Base-by-base conservation (phyloP, 2,888 invertebrate genomes). In the Synergus laeviventris region DNA sequence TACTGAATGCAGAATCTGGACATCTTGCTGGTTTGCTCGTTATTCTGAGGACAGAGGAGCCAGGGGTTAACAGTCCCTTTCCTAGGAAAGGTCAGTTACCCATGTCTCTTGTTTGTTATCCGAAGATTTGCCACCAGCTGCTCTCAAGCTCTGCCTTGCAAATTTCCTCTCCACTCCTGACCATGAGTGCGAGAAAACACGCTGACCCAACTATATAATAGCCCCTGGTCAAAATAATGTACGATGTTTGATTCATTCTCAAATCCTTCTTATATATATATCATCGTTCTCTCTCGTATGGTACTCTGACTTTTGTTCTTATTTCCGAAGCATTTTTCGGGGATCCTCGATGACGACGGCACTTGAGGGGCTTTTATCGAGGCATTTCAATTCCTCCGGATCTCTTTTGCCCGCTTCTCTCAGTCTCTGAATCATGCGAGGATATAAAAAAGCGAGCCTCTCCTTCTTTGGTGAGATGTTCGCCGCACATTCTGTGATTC, bases 391-490 rank as follows among this genome's bases (percentile, higher is more conserved):
- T 75, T 60, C 11, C 8, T 75, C 18, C 16, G 39, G 14, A 74
- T 1, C 31, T 21, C 45, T 18, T 38, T 16, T n/a, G 75, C 56
- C 18, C 16, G 38, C 56, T 31, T 54, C 61, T 54, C 61, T 60
- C 7, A 59, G 45, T 61, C 56, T 64, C 74, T 78, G 78, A 78
- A 78, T 78, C 78, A 78, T 45, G 62, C 38, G 36, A 42, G 18
- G 59, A 60, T 60, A 59, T 64, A 74, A 64, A 74, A 76, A 76
- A 49, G 60, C 38, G 21, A 18, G 66, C 24, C 74, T 73, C 76
- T 78, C 76, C 76, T 76, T 78, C 66, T 78, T 66, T 76, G 78
- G 78, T 42, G 62, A 61, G 66, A 38, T 49, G 66, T 59, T 36
- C 16, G 66, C 56, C n/a, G 70, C 70, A 70, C 49, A 49, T 70